phyloP scores from a whole-genome alignment of 2,113 vertebrate species.

The Himantopus leucocephalus region DNA sequence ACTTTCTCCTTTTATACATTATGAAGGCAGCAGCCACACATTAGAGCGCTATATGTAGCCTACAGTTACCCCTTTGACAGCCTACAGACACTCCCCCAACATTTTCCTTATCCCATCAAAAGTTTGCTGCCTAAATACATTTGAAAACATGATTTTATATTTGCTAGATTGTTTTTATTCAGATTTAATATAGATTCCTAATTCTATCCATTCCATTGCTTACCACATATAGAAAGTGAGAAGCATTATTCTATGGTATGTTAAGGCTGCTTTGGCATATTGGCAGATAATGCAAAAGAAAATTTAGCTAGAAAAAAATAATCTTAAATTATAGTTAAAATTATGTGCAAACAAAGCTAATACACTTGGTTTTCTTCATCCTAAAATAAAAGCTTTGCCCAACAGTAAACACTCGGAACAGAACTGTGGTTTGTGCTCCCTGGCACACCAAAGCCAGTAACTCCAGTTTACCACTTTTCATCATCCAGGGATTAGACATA shows the following conservation, averaged over 20 bases:
- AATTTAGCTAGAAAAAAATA: background rate
- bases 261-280: background rate
- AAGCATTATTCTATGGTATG: background rate
- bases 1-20: background rate
- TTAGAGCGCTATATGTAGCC: accelerated
- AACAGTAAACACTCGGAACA: background rate
- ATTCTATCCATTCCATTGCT: background rate
- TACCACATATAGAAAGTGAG: background rate
- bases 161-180: background rate
- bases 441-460: background rate
- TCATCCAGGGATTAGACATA: background rate
- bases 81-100: background rate
- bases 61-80: background rate
- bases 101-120: background rate
- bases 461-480: background rate
- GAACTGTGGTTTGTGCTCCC: background rate
- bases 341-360: background rate
- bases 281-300: background rate
- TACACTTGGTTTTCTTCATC: background rate
- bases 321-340: background rate
- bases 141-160: background rate
- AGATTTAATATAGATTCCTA: background rate
- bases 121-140: background rate
- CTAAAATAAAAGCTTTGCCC: background rate
- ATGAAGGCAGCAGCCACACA: background rate